phyloP scores from a whole-genome alignment of 1,140 invertebrate genomes.

The Plodia interpunctella region DNA sequence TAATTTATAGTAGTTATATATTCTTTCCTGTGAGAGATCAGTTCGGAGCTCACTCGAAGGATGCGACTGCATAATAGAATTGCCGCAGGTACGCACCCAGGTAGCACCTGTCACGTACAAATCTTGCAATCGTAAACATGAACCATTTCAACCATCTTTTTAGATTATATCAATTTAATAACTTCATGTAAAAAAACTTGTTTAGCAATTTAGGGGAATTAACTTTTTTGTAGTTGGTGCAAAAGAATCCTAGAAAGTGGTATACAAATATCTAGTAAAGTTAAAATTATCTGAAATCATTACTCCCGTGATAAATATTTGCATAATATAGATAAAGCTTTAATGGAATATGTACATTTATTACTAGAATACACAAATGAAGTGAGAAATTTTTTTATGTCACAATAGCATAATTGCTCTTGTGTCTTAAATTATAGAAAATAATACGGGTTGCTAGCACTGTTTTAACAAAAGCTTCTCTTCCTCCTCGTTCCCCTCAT shows the following conservation, averaged over 20 bases:
- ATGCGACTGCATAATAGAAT: slow-evolving; percentile 28
- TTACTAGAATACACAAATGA: too few relatives aligned
- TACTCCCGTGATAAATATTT: too few relatives aligned
- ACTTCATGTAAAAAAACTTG: not conserved
- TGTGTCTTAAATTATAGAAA: not conserved
- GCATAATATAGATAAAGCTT: too few relatives aligned
- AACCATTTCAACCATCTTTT: slow-evolving; percentile 12
- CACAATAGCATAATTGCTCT: not conserved
- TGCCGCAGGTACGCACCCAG: slow-evolving; percentile 45
- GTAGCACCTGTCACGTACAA: slow-evolving; percentile 56
- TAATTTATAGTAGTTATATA: not conserved
- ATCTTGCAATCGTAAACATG: slow-evolving; percentile 24
- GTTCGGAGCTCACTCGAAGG: slow-evolving; percentile 1
- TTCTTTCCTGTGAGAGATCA: not conserved
- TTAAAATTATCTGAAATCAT: too few relatives aligned
- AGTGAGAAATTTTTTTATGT: too few relatives aligned
- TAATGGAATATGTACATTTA: too few relatives aligned
- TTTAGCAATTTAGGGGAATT: too few relatives aligned
- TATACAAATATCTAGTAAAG: too few relatives aligned
- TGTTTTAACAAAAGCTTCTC: not conserved
- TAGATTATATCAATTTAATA: slow-evolving; percentile 7
- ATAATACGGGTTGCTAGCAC: not conserved
- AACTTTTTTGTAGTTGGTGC: not conserved
- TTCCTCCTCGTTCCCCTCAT: not conserved
- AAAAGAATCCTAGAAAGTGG: too few relatives aligned